A percentile compares a stretch with the other conserved stretches of the same genome.
Conservation (phyloP, 1,140 invertebrate genomes). For the Drosophila mauritiana region DNA sequence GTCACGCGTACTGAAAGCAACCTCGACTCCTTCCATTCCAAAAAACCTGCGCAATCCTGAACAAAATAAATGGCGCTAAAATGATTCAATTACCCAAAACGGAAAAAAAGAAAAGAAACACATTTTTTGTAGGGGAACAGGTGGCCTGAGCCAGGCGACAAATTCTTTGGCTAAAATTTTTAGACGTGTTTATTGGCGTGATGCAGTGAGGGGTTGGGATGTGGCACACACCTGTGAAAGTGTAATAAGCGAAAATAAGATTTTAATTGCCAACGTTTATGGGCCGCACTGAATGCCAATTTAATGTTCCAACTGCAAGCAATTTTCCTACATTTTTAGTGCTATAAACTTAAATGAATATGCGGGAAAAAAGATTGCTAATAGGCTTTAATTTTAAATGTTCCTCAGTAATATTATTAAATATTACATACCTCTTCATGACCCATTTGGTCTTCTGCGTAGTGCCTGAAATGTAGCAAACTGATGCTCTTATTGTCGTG, state of each 20-base stretch:
- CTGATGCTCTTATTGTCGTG: conserved; percentile 38
- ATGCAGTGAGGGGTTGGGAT: conserved; percentile 1
- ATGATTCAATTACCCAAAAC: conserved; percentile 77
- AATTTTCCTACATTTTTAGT: neutral
- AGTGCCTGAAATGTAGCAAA: neutral
- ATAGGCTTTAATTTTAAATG: neutral
- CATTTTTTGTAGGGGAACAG: conserved; percentile 54
- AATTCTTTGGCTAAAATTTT: conserved; percentile 66
- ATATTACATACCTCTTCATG: too few species aligned
- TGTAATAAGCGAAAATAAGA: conserved; percentile 81
- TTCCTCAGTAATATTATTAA: too few species aligned
- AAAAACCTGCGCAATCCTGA: conserved; percentile 34
- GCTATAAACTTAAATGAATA: neutral
- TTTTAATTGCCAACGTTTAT: conserved; percentile 78
- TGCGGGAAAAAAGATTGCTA: too few species aligned
- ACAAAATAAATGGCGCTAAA: conserved; percentile 82
- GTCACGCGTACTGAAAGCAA: conserved; percentile 51
- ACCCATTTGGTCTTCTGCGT: neutral
- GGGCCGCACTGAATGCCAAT: conserved; percentile 57
- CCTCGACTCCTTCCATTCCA: neutral
- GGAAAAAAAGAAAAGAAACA: conserved; percentile 29
- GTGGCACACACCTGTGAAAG: conserved; percentile 63
- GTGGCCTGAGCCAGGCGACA: conserved; percentile 66
- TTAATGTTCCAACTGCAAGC: conserved; percentile 45
- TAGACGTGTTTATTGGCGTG: conserved; percentile 75